Percentiles rank a stretch among this genome's conserved stretches.
These are phyloP conservation scores for Urocitellus parryii DNA, from an alignment of 2,113 vertebrate species.

Conservation along the genomic window DNA sequence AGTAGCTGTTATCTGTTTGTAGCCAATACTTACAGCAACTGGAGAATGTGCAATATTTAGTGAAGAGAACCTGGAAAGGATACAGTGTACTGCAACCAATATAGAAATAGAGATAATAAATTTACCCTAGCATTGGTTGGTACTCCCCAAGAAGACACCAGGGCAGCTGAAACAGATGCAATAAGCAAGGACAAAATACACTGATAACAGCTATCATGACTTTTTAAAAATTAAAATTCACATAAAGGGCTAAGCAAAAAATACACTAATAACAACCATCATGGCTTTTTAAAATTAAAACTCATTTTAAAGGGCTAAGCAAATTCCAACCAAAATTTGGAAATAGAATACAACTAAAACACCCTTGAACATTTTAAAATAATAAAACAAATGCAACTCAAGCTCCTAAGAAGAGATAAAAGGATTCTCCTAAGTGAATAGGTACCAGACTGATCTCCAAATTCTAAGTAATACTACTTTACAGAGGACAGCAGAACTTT, in stretches of 20 bases:
- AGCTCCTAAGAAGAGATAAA: not conserved
- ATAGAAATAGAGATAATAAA: not conserved
- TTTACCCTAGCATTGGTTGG: not conserved
- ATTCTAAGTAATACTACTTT: not conserved
- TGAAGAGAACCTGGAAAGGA: not conserved
- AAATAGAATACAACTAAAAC: slow-evolving; percentile 42
- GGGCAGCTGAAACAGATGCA: not conserved
- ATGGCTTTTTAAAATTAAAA: not conserved
- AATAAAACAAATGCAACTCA: not conserved
- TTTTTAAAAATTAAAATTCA: not conserved
- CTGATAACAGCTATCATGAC: not conserved
- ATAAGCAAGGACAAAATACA: slow-evolving; percentile 32
- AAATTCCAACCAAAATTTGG: slow-evolving; percentile 27
- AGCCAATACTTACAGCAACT: not conserved
- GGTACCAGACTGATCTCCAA: not conserved
- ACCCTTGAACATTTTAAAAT: not conserved
- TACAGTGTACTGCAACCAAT: not conserved
- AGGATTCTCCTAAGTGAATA: not conserved
- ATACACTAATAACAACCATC: not conserved
- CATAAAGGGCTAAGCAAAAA: not conserved
- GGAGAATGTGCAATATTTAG: not conserved
- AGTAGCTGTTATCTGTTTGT: not conserved
- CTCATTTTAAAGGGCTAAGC: slow-evolving; percentile 25
- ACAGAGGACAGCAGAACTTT: not conserved
- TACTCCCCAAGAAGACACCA: not conserved